Evolutionary conservation across 2,797 vertebrate species (phyloP).

Genomic region (Lacerta viridis): DNA sequence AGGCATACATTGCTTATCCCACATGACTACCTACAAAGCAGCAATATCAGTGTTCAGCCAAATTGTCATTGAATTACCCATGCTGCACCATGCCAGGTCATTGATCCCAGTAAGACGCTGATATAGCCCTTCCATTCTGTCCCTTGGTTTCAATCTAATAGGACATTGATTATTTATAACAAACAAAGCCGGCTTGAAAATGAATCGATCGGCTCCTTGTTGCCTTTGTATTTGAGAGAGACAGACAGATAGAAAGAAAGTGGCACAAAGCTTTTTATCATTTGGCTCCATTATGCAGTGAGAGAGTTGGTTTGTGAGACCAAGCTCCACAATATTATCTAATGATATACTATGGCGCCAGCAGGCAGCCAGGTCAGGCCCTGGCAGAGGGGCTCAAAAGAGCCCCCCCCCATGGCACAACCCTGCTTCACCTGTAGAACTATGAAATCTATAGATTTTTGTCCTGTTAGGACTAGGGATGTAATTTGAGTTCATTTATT

Average conservation of each 20-base stretch:
- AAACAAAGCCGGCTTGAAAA: conserved; percentile 46
- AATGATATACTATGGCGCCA: background rate
- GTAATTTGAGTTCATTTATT: too few species aligned
- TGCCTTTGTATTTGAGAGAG: background rate
- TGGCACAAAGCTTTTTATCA: background rate
- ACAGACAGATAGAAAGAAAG: conserved; percentile 30
- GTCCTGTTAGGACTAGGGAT: too few species aligned
- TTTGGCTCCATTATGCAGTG: background rate
- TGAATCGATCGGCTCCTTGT: conserved; percentile 5
- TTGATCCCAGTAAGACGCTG: conserved; percentile 29
- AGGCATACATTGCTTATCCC: background rate
- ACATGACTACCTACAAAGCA: conserved; percentile 34
- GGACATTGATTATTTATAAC: conserved; percentile 50
- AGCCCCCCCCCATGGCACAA: too few species aligned
- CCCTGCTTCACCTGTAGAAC: too few species aligned
- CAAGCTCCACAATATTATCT: background rate
- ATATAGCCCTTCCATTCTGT: background rate
- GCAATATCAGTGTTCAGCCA: background rate
- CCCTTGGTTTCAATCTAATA: conserved; percentile 16
- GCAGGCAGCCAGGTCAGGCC: too few species aligned
- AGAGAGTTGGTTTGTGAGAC: background rate
- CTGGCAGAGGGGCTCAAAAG: too few species aligned
- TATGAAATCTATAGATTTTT: too few species aligned
- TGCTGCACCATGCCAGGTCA: background rate
- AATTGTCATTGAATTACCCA: conserved; percentile 22